Evolutionary conservation across 2,797 vertebrate species (phyloP).

Genomic region (Pantherophis vulpinus): DNA sequence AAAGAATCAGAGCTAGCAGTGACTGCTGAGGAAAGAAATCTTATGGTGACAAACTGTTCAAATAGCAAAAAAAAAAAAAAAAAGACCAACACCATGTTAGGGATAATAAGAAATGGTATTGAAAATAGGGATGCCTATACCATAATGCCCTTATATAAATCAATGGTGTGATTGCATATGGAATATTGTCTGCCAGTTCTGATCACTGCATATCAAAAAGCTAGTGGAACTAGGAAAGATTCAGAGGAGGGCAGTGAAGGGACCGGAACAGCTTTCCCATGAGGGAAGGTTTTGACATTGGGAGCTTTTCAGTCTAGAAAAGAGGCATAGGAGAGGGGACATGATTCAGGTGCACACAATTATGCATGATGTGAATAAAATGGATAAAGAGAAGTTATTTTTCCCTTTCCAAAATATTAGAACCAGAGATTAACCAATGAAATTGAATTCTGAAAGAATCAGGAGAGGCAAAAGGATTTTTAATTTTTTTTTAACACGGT

Average conservation of each 20-base stretch:
- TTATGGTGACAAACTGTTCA: background rate
- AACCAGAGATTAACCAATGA: background rate
- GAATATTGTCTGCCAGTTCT: background rate
- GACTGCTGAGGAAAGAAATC: background rate
- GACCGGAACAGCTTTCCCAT: background rate
- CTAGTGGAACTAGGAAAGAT: background rate
- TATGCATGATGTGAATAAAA: background rate
- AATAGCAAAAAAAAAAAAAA: background rate
- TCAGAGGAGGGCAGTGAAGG: background rate
- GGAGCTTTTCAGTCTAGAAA: background rate
- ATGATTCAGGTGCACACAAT: background rate
- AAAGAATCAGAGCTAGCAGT: background rate
- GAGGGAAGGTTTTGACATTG: background rate
- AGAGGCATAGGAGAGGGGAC: background rate
- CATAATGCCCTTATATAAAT: background rate
- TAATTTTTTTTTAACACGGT: background rate
- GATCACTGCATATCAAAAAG: background rate
- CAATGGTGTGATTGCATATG: background rate
- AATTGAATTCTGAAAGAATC: background rate
- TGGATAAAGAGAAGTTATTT: background rate
- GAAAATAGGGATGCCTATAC: background rate
- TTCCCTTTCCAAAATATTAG: background rate
- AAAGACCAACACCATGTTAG: background rate
- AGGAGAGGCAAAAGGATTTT: background rate
- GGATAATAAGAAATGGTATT: background rate